Percentiles rank a stretch among this genome's conserved stretches.
Conservation (phyloP, 1,140 invertebrate genomes). For the Penaeus vannamei region DNA sequence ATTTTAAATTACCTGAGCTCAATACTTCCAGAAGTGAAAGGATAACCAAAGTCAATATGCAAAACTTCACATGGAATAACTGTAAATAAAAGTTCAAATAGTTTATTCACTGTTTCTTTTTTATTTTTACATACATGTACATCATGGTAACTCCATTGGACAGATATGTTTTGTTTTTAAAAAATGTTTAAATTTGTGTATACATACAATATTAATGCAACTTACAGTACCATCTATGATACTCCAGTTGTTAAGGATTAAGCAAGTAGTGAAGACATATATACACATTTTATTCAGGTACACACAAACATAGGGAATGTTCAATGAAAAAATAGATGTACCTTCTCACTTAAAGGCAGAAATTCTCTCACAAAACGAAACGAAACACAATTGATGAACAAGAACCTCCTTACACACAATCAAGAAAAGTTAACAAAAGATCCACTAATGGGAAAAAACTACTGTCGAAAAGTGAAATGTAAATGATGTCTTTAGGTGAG, state of each 20-base stretch:
- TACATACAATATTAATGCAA: constrained; percentile 1
- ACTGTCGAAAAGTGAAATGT: too few relatives aligned
- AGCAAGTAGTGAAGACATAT: neutral
- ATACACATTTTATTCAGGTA: constrained; percentile 54
- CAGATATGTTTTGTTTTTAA: neutral
- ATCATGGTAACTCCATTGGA: neutral
- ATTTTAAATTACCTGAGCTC: too few relatives aligned
- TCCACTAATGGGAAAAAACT: too few relatives aligned
- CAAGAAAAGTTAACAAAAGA: neutral
- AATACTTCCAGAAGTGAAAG: too few relatives aligned
- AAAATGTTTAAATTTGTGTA: constrained; percentile 27
- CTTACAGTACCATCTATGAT: neutral
- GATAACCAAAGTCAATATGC: too few relatives aligned
- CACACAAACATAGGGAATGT: constrained; percentile 51
- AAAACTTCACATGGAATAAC: too few relatives aligned
- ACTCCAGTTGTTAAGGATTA: neutral
- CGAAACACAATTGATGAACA: neutral
- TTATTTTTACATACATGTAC: neutral
- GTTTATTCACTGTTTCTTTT: too few relatives aligned
- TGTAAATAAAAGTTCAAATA: too few relatives aligned
- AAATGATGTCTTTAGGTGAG: too few relatives aligned
- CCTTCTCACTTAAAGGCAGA: neutral
- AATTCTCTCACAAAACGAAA: constrained; percentile 4
- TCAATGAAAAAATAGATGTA: constrained; percentile 57
- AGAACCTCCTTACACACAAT: neutral